Evolutionary conservation across 2,888 invertebrate genomes (phyloP).

Genomic region (Agrotis ipsilon): DNA sequence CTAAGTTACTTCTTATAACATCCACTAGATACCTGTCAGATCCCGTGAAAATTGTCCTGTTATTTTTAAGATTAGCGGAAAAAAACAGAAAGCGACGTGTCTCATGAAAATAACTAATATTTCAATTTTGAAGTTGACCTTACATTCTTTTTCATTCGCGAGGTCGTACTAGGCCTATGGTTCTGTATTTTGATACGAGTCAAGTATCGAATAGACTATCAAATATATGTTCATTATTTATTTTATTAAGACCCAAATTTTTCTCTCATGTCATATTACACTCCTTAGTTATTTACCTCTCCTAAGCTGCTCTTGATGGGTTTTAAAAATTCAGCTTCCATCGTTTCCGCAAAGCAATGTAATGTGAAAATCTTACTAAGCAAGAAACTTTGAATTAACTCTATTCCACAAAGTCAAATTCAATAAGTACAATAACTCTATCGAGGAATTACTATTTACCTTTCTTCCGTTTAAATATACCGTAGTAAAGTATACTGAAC

Average conservation of each 20-base stretch:
- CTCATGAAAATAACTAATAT: no score
- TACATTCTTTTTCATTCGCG: neutral
- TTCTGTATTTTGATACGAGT: neutral
- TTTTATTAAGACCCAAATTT: neutral
- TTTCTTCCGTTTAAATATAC: slow-evolving; percentile 26
- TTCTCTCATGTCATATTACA: neutral
- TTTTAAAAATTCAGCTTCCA: neutral
- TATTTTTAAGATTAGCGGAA: no score
- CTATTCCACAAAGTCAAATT: neutral
- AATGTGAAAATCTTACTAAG: neutral
- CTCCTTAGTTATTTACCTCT: neutral
- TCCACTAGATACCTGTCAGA: no score
- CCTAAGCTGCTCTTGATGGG: neutral
- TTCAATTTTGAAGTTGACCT: no score
- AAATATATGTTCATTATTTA: neutral
- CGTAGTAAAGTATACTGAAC: slow-evolving; percentile 1
- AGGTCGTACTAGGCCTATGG: neutral
- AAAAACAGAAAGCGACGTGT: no score
- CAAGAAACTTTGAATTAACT: neutral
- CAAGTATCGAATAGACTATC: neutral
- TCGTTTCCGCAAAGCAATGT: neutral
- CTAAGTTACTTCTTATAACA: no score
- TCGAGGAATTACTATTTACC: slow-evolving; percentile 30
- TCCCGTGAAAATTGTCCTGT: no score
- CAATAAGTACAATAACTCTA: slow-evolving; percentile 10